Percentiles rank a stretch among this genome's conserved stretches.
phyloP scores from a whole-genome alignment of 1,140 invertebrate genomes.

The Bombyx mandarina region DNA sequence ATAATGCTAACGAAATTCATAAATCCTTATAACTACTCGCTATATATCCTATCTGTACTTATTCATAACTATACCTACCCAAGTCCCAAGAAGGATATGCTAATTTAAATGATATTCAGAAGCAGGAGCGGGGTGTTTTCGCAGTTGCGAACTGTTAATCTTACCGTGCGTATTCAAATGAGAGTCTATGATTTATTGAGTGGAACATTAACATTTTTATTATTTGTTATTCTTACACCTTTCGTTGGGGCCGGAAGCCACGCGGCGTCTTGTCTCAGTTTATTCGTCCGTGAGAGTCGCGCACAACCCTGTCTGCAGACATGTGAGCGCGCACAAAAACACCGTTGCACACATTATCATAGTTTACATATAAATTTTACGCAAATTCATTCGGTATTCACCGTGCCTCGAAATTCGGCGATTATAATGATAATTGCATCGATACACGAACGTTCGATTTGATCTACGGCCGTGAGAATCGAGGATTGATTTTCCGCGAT shows the following conservation, averaged over 20 bases:
- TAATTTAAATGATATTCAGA: too few relatives aligned
- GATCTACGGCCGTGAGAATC: conserved; percentile 67
- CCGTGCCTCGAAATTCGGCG: conserved; percentile 47
- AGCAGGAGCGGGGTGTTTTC: conserved; percentile 13
- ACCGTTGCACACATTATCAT: conserved; percentile 55
- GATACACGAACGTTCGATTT: conserved; percentile 61
- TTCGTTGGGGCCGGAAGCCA: conserved; percentile 65
- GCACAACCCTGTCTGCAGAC: conserved; percentile 29
- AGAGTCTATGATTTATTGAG: conserved; percentile 72
- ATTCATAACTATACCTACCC: too few relatives aligned
- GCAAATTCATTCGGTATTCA: conserved; percentile 66
- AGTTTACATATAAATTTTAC: conserved; percentile 71
- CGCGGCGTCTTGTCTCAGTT: conserved; percentile 64
- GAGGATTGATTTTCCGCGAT: conserved; percentile 58
- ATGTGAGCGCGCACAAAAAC: conserved; percentile 36
- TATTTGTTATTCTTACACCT: conserved; percentile 73
- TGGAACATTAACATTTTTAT: conserved; percentile 74
- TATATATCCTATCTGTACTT: too few relatives aligned
- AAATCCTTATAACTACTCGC: too few relatives aligned
- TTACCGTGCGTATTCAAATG: conserved; percentile 67
- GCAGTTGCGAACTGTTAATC: conserved; percentile 60
- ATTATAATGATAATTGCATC: conserved; percentile 65
- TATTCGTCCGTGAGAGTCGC: conserved; percentile 62
- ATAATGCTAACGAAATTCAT: too few relatives aligned
- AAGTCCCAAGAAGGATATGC: too few relatives aligned